Conservation (phyloP, 2,888 invertebrate species). For the Asteroscopus sphinx region DNA sequence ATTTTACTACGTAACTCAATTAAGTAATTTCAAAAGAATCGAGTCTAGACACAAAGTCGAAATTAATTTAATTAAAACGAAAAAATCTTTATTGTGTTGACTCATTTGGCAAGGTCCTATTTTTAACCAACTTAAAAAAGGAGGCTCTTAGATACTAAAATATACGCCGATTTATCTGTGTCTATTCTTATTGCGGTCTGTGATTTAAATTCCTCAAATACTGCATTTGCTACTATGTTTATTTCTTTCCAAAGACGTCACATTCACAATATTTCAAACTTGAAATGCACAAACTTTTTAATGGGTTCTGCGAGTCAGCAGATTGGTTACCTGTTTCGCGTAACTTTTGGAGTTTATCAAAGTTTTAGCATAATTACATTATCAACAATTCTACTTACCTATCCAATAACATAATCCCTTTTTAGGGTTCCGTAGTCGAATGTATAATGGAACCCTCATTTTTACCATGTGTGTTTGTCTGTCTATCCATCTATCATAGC, state of each 20-base stretch:
- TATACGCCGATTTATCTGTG: too few relatives aligned
- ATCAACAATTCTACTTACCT: constrained; percentile 10
- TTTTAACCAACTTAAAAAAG: background rate
- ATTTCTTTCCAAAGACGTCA: background rate
- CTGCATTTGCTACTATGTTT: background rate
- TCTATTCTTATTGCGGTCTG: background rate
- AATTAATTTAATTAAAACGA: constrained; percentile 7
- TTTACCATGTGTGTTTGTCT: too few relatives aligned
- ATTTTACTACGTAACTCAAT: constrained; percentile 31
- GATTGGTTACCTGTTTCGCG: constrained; percentile 35
- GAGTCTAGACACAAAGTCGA: constrained; percentile 12
- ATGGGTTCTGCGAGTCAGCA: constrained; percentile 28
- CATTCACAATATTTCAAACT: constrained; percentile 21
- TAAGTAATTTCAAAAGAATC: constrained; percentile 22
- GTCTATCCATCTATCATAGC: too few relatives aligned
- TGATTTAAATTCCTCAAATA: background rate
- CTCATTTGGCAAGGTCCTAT: constrained; percentile 8
- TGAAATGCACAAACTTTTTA: constrained; percentile 39
- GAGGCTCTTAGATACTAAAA: too few relatives aligned
- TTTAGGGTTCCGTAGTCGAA: background rate
- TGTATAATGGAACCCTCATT: too few relatives aligned
- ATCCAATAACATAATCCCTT: background rate
- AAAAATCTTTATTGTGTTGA: constrained; percentile 24
- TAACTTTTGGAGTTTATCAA: constrained; percentile 25
- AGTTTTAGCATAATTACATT: constrained; percentile 32